A percentile compares a stretch with the other conserved stretches of the same genome.
Evolutionary conservation across 2,888 invertebrate species (phyloP).

Genomic region (Patella caerulea): DNA sequence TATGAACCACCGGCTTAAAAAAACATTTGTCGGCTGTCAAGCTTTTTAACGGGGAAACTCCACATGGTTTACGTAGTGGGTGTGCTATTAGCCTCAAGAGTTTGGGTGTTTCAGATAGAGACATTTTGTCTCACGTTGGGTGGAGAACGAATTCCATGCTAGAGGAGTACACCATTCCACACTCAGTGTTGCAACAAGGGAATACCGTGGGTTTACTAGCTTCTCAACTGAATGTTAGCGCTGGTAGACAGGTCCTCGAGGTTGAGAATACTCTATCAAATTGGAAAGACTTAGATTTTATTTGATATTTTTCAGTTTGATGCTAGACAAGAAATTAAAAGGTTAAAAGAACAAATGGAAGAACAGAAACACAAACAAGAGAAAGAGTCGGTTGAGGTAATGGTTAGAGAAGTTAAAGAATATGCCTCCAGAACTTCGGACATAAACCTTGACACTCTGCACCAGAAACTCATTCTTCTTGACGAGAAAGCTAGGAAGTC

Average conservation of each 20-base stretch:
- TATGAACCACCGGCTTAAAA: conserved; percentile 16
- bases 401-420: neutral
- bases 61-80: conserved; percentile 4
- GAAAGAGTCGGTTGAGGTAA: no score
- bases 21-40: conserved; percentile 8
- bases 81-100: conserved; percentile 17
- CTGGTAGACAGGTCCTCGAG: neutral
- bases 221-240: neutral
- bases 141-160: no score
- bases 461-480: neutral
- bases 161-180: neutral
- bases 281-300: neutral
- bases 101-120: neutral
- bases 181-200: neutral
- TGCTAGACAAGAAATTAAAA: neutral
- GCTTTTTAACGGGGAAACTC: conserved; percentile 17
- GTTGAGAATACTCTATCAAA: neutral
- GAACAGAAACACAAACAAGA: no score
- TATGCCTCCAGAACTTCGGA: neutral
- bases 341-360: no score
- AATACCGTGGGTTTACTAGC: neutral
- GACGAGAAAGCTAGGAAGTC: conserved; percentile 3
- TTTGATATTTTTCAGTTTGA: neutral
- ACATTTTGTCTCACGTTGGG: no score
- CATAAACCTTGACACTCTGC: neutral